Percentiles rank a stretch among this genome's conserved stretches.
Evolutionary conservation across 2,888 invertebrate genomes (phyloP).

Genomic region (Mimachlamys varia): DNA sequence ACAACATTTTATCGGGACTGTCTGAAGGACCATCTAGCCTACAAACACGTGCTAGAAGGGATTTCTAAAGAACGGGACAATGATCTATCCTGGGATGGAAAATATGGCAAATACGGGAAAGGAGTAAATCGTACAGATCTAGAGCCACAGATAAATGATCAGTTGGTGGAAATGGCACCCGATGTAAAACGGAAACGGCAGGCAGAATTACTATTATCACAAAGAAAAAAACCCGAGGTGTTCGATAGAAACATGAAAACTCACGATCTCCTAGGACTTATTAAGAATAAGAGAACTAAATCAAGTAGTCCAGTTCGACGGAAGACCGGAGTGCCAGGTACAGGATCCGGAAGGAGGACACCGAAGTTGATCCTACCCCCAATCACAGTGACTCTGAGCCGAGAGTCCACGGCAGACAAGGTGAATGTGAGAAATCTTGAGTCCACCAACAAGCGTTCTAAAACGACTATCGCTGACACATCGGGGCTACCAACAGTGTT

Average conservation of each 20-base stretch:
- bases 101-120: conserved; percentile 66
- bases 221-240: conserved; percentile 60
- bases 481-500: background rate
- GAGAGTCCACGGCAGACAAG: conserved; percentile 41
- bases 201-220: conserved; percentile 59
- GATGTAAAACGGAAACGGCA: conserved; percentile 62
- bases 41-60: conserved; percentile 64
- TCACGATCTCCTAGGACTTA: conserved; percentile 57
- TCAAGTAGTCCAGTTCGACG: conserved; percentile 38
- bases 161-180: conserved; percentile 66
- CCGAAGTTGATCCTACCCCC: conserved; percentile 65
- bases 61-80: conserved; percentile 60
- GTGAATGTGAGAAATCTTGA: background rate
- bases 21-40: conserved; percentile 68
- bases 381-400: conserved; percentile 59
- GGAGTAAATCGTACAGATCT: conserved; percentile 61
- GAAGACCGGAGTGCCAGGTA: conserved; percentile 51
- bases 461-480: background rate
- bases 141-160: conserved; percentile 62
- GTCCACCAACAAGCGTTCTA: background rate
- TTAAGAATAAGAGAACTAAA: conserved; percentile 49
- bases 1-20: conserved; percentile 62
- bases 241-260: conserved; percentile 66
- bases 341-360: conserved; percentile 48
- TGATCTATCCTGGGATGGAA: conserved; percentile 53